Conservation (phyloP, 2,888 invertebrate genomes). For the Stenodema calcarata region DNA sequence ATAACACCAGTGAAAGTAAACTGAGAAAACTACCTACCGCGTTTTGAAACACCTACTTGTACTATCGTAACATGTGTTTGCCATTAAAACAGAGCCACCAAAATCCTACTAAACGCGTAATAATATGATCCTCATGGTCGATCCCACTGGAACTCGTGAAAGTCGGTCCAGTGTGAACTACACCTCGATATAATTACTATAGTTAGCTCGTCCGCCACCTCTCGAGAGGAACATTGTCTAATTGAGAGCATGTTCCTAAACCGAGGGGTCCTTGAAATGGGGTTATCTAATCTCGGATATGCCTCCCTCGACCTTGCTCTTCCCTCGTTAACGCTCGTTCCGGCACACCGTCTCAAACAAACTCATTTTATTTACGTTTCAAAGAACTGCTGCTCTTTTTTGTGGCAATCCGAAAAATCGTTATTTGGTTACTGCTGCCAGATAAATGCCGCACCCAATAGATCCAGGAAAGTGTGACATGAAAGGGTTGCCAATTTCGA, state of each 20-base stretch:
- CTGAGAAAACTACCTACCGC: too few relatives aligned
- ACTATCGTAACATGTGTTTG: too few relatives aligned
- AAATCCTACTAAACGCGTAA: too few relatives aligned
- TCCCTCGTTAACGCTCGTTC: neutral
- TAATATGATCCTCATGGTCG: too few relatives aligned
- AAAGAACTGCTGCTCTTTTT: neutral
- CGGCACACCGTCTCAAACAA: neutral
- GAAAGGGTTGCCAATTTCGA: too few relatives aligned
- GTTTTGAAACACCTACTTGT: too few relatives aligned
- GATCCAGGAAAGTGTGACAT: too few relatives aligned
- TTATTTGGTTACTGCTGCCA: neutral
- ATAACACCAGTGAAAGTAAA: too few relatives aligned
- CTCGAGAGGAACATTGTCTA: neutral
- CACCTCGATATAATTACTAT: neutral
- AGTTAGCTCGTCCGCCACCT: neutral
- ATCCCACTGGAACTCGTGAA: too few relatives aligned
- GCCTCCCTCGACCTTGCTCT: neutral
- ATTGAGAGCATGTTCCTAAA: neutral
- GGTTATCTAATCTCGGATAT: slow-evolving; percentile 7
- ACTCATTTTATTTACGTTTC: neutral
- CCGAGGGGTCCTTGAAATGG: neutral
- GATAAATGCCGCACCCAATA: neutral
- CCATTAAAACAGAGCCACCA: too few relatives aligned
- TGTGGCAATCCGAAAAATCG: neutral
- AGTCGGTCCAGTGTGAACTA: neutral